Evolutionary conservation across 2,888 invertebrate genomes (phyloP), one percentile per base, ranked within the genome.

Genomic region (Coecobrya sp.): DNA sequence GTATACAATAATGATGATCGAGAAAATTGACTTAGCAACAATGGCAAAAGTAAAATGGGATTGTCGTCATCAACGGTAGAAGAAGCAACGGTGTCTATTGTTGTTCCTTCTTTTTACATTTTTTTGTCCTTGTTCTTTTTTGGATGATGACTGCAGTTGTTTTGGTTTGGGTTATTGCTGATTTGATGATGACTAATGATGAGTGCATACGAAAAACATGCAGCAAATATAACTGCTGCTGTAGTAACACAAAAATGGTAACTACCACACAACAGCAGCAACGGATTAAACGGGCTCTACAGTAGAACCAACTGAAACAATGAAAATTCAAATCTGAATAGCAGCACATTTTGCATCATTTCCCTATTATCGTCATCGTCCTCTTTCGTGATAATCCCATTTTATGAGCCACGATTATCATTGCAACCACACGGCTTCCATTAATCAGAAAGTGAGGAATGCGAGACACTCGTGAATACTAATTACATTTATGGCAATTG

Each of bases 321-420:
- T 49, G 49, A 49, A 49, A 10, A 49, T 49, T 49, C 10, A 49
- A 49, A 49, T 1, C 11, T 49, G 10, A 10, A 49, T 49, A 49
- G 4, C 49, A 13, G 11, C 19, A 62, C 11, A 62, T 62, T 62
- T 62, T 62, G 62, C 62, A 62, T 62, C 62, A 16, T 62, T 62
- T 11, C n/a, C 25, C 68, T 16, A 36, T 68, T 42, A 70, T 70
- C 42, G 30, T 68, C 13, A 16, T 36, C 13, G 70, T 76, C 49
- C 25, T 0, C 22, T 68, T 42, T 88, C 81, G 88, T 88, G 88
- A 88, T 65, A 88, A 88, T 65, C 49, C 81, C 88, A 62, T 88
- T 88, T 88, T 88, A 88, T 42, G 30, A 88, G 81, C 88, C 88
- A 88, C 88, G 84, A 84, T 62, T 49, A 76, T 76, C 76, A 86